Percentiles rank a stretch among this genome's conserved stretches.
phyloP scores from a whole-genome alignment of 2,888 invertebrate genomes.

The Dascillus cervinus region DNA sequence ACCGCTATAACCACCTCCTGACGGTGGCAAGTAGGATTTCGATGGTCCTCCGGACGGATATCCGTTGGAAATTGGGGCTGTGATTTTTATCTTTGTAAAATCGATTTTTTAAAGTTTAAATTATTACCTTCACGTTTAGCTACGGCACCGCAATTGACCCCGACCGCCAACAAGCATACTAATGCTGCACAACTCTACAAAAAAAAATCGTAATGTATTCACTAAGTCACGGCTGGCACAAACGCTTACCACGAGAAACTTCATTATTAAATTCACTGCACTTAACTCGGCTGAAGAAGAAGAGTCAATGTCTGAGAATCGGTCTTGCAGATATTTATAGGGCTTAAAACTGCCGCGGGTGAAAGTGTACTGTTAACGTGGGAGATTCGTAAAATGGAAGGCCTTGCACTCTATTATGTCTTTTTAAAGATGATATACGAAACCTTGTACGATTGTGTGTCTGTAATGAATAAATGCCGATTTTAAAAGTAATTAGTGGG shows the following conservation, averaged over 20 bases:
- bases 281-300: conserved; percentile 14
- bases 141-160: too few relatives aligned
- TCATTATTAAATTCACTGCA: conserved; percentile 1
- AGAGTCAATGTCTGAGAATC: conserved; percentile 19
- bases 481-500: too few relatives aligned
- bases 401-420: conserved; percentile 12
- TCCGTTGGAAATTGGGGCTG: too few relatives aligned
- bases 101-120: too few relatives aligned
- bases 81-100: too few relatives aligned
- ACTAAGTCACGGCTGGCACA: background rate
- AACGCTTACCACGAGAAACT: background rate
- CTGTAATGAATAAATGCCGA: too few relatives aligned
- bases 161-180: too few relatives aligned
- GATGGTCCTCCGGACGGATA: conserved; percentile 42
- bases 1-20: conserved; percentile 40
- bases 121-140: too few relatives aligned
- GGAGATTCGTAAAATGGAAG: conserved; percentile 17
- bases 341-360: conserved; percentile 15
- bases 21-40: conserved; percentile 50
- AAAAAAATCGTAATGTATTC: background rate
- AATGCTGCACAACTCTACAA: background rate
- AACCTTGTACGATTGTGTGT: too few relatives aligned
- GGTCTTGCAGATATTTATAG: conserved; percentile 23
- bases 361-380: conserved; percentile 23
- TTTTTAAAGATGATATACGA: conserved; percentile 19